Percentiles rank a stretch among this genome's conserved stretches.
Conservation (phyloP, 2,888 invertebrate genomes). For the Willowsia nigromaculata region DNA sequence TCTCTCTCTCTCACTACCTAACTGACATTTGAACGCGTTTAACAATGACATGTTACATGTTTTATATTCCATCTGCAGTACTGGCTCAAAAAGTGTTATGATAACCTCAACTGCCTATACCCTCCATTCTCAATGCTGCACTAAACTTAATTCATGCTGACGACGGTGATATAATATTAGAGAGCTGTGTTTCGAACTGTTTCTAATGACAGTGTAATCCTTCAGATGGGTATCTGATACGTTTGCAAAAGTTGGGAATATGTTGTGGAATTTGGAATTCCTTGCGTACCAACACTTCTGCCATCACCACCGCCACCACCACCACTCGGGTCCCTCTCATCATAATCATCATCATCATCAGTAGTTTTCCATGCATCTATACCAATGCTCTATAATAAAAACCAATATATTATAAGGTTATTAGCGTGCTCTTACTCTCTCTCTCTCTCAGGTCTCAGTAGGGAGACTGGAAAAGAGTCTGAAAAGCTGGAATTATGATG, state of each 20-base stretch:
- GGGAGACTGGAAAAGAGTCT: neutral
- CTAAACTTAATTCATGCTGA: constrained; percentile 18
- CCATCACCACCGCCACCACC: neutral
- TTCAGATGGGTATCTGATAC: constrained; percentile 15
- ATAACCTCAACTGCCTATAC: neutral
- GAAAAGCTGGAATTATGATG: constrained; percentile 33
- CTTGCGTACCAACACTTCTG: neutral
- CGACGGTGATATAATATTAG: constrained; percentile 1
- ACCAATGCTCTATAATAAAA: neutral
- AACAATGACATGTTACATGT: neutral
- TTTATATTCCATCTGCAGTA: neutral
- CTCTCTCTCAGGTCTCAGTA: neutral
- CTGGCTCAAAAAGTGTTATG: neutral
- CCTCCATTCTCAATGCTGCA: neutral
- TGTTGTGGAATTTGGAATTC: constrained; percentile 19
- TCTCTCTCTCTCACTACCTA: constrained; percentile 5
- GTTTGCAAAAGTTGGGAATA: constrained; percentile 12
- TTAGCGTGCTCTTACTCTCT: neutral
- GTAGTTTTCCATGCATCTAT: neutral
- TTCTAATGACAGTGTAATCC: constrained; percentile 47
- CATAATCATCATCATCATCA: neutral
- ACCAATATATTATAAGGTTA: neutral
- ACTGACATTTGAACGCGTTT: constrained; percentile 37
- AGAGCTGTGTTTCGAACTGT: neutral
- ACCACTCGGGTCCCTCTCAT: neutral